These are phyloP conservation scores for Cyprinus carpio DNA, from an alignment of 2,113 vertebrate genomes.

Conservation along the genomic window DNA sequence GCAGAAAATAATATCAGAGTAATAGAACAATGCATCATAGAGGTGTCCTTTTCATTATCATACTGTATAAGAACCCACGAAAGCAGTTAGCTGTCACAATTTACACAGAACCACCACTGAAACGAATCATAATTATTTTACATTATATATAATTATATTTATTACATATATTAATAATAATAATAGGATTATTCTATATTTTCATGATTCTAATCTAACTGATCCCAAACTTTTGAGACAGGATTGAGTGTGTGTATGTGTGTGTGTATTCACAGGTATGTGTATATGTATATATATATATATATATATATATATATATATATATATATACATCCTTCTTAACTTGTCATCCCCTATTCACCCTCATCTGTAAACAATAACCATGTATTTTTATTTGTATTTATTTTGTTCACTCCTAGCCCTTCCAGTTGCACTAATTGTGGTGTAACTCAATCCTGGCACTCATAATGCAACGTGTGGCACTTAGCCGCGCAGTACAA, in stretches of 20 bases:
- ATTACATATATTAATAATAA: too few relatives aligned
- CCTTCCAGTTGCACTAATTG: constrained; percentile 27
- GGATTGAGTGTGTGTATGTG: too few relatives aligned
- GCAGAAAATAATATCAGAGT: too few relatives aligned
- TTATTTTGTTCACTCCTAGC: background rate
- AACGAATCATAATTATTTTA: background rate
- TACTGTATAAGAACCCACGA: background rate
- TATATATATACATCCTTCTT: background rate
- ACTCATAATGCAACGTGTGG: constrained; percentile 29
- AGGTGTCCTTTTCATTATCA: background rate
- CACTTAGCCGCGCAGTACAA: constrained; percentile 59
- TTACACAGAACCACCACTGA: background rate
- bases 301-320: too few relatives aligned
- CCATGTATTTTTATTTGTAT: constrained; percentile 1
- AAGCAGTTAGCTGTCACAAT: background rate
- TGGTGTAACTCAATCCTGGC: constrained; percentile 38
- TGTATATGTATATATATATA: too few relatives aligned
- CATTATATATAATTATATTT: background rate
- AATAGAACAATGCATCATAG: background rate
- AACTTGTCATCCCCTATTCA: constrained; percentile 31
- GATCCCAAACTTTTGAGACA: too few relatives aligned
- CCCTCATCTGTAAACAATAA: constrained; percentile 25
- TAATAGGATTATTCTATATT: too few relatives aligned
- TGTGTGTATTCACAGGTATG: too few relatives aligned
- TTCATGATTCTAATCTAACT: too few relatives aligned